Evolutionary conservation across 53 echinoderm and acorn worm species (phyloP), one percentile per base, ranked within the genome.

Genomic region (Arbacia lixula): DNA sequence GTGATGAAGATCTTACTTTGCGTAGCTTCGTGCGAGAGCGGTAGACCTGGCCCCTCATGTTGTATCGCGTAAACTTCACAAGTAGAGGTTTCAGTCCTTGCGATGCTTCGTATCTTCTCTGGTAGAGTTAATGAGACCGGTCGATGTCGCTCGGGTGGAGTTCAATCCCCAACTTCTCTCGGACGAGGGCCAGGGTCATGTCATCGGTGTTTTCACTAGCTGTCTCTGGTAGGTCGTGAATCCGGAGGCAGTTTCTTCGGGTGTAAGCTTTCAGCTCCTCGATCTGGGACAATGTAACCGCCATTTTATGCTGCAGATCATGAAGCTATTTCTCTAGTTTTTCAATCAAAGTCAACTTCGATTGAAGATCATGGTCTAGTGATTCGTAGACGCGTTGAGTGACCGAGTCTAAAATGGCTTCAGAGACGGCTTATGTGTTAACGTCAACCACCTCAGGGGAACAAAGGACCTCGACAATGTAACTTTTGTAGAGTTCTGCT

Each of bases 351-450:
- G 55, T 0, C 55, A 55, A 21, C 17, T 55, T 55, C 17, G 55
- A 55, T 5, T 55, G 55, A 55, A n/a, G n/a, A 55, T 55, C 55
- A 55, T 55, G 55, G 55, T 55, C 55, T 6, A 55, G n/a, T 55
- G 55, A 55, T 55, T 55, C 55, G 55, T 55, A 55, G 55, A 55
- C 17, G 17, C 55, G 55, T 24, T 54, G 55, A 20, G 55, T 55
- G n/a, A 55, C 1, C n/a, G 2, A 12, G 55, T 55, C 55, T 25
- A 55, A 0, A 12, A 55, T 55, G 55, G 55, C 11, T 54, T 54
- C 55, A 19, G 55, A 54, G 5, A 54, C 55, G n/a, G 55, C n/a
- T n/a, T n/a, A n/a, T n/a, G n/a, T n/a, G n/a, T n/a, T n/a, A n/a
- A n/a, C n/a, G n/a, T n/a, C n/a, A n/a, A n/a, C n/a, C n/a, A n/a